Evolutionary conservation across 2,797 vertebrate species (phyloP).

Genomic region (Gymnodraco acuticeps): DNA sequence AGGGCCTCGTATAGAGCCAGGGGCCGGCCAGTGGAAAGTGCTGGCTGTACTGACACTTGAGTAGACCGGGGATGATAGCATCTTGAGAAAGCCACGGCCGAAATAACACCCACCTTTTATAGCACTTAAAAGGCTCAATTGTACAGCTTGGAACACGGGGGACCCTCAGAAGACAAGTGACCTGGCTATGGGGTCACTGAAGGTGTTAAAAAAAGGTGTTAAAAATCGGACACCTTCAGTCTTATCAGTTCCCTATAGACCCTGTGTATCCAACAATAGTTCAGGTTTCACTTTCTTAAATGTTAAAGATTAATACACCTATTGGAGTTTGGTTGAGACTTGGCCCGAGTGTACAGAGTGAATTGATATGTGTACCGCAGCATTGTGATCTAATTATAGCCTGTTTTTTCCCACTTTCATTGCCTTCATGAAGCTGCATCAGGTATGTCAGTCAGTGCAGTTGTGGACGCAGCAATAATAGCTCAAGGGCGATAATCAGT

Average conservation of each 20-base stretch:
- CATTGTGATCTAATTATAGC: conserved; percentile 69
- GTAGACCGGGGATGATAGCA: conserved; percentile 64
- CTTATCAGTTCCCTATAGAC: conserved; percentile 13
- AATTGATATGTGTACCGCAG: conserved; percentile 33
- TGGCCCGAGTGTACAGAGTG: not conserved
- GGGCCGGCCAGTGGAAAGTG: conserved; percentile 75
- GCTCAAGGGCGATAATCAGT: conserved; percentile 53
- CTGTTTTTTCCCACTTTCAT: conserved; percentile 61
- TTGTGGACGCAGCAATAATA: conserved; percentile 59
- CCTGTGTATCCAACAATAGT: not conserved
- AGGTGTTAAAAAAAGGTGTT: conserved; percentile 18
- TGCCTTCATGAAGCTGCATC: conserved; percentile 61
- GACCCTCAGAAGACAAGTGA: conserved; percentile 62
- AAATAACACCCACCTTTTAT: conserved; percentile 74
- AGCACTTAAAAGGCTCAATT: conserved; percentile 67
- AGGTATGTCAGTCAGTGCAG: conserved; percentile 46
- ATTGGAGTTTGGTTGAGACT: too few species aligned
- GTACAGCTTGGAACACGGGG: conserved; percentile 68
- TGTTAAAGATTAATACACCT: not conserved
- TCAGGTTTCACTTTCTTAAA: not conserved
- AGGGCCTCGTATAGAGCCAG: conserved; percentile 39
- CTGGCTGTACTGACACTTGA: conserved; percentile 82
- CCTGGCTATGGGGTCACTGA: conserved; percentile 40
- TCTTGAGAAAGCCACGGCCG: conserved; percentile 72
- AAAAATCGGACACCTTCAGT: conserved; percentile 5